Conservation (phyloP, 2,797 vertebrate species). For the Florisuga fusca region DNA sequence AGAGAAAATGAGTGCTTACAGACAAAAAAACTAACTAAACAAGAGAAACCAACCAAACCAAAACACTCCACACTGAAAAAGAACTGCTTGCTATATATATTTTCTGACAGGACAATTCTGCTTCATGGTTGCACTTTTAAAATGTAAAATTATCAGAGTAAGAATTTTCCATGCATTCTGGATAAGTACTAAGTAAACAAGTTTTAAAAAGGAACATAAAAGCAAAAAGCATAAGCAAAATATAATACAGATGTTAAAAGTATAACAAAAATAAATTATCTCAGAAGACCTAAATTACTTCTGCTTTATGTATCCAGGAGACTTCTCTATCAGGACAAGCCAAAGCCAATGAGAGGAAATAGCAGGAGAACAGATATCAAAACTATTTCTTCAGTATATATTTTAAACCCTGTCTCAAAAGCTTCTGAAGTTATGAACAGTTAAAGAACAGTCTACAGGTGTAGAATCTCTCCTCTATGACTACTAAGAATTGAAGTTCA, state of each 20-base stretch:
- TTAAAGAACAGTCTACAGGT: neutral
- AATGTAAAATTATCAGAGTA: neutral
- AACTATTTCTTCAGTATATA: neutral
- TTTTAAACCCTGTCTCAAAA: neutral
- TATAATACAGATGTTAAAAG: neutral
- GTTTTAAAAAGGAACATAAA: neutral
- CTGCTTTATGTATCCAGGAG: neutral
- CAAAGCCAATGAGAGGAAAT: neutral
- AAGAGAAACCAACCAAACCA: too few species aligned
- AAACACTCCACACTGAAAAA: neutral
- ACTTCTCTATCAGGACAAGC: neutral
- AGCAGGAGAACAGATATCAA: neutral
- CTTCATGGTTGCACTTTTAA: neutral
- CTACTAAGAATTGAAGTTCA: neutral
- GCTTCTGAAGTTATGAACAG: neutral
- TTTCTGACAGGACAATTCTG: neutral
- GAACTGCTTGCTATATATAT: neutral
- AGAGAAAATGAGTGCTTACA: neutral
- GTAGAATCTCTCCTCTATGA: neutral
- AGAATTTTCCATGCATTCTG: neutral
- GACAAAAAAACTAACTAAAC: neutral
- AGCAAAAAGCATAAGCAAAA: constrained; percentile 1
- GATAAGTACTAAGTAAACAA: neutral
- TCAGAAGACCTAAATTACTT: neutral
- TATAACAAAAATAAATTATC: neutral